Base-by-base conservation (phyloP, 2,888 invertebrate genomes). In the Gerosis bhagava region DNA sequence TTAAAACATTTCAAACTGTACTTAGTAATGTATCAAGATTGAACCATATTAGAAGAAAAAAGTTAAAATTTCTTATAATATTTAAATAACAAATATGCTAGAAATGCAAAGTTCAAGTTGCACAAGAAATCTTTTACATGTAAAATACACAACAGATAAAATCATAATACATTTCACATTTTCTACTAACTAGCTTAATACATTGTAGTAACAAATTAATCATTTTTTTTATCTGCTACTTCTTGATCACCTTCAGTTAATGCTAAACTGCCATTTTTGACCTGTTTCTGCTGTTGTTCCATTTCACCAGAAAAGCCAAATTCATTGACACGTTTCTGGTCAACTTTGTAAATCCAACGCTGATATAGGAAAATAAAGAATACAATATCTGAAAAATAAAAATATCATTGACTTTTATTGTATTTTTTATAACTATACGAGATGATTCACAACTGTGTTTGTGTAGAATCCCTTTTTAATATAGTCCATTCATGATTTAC, bases 361-460 rank as follows among this genome's bases (percentile, higher is more conserved):
- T 99, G 99, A 79, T 99, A 99, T 56, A 99, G 90, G 91, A 98
- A 99, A 76, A 99, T 96, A 80, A 99, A 95, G 92, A 99, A 99
- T 32, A 99, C 96, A 65, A 99, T 98, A 88, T 99, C 97, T 94
- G 90, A 45, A 86, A 90, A 56, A 28, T 19, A 44, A 44, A 6
- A 19, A 19, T 19, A n/a, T n/a, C n/a, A n/a, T n/a, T n/a, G n/a
- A n/a, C n/a, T n/a, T n/a, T n/a, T n/a, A n/a, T n/a, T n/a, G n/a
- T n/a, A n/a, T n/a, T n/a, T n/a, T n/a, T n/a, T n/a, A n/a, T n/a
- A n/a, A n/a, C n/a, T n/a, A n/a, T n/a, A n/a, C n/a, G n/a, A n/a
- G n/a, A n/a, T n/a, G n/a, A n/a, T n/a, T n/a, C n/a, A n/a, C n/a
- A n/a, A n/a, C n/a, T n/a, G n/a, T n/a, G n/a, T n/a, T n/a, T n/a